Conservation (phyloP, 2,113 vertebrate species). For the Protobothrops mucrosquamatus region DNA sequence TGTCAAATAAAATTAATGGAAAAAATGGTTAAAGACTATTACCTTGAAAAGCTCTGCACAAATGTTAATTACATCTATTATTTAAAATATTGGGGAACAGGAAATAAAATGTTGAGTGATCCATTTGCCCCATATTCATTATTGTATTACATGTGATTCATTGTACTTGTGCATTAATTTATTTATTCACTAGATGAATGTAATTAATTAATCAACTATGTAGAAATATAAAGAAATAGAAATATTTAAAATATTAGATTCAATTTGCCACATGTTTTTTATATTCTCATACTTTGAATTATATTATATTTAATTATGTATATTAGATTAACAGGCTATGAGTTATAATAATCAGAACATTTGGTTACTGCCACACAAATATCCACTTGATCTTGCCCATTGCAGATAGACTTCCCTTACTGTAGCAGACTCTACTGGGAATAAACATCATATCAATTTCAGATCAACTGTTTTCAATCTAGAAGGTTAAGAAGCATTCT, state of each 20-base stretch:
- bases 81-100: background rate
- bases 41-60: background rate
- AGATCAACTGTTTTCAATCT: background rate
- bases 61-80: background rate
- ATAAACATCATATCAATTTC: slow-evolving; percentile 31
- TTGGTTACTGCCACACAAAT: background rate
- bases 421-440: background rate
- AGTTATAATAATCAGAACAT: background rate
- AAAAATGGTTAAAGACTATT: background rate
- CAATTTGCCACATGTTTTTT: background rate
- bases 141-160: background rate
- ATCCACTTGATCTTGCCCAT: accelerated
- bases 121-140: background rate
- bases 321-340: background rate
- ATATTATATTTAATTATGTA: background rate
- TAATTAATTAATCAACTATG: background rate
- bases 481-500: background rate
- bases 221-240: background rate
- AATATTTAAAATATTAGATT: background rate
- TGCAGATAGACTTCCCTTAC: background rate
- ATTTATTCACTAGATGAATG: background rate
- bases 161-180: background rate
- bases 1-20: background rate
- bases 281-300: background rate
- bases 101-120: background rate